phyloP scores from a whole-genome alignment of 2,797 vertebrate species.

The Hippopotamyrus pictus region DNA sequence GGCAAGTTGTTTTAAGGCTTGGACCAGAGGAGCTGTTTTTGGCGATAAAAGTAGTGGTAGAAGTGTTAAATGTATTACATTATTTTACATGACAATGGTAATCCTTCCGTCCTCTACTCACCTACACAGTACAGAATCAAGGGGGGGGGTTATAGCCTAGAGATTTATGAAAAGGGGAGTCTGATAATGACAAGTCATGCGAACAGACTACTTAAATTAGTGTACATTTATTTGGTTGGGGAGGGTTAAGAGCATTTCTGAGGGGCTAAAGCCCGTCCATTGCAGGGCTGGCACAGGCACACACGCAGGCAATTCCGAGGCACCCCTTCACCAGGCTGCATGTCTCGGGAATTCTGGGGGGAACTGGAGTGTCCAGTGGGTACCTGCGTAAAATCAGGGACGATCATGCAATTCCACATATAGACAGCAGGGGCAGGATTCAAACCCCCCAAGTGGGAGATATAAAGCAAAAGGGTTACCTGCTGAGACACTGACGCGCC shows the following conservation, averaged over 20 bases:
- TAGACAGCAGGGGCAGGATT: background rate
- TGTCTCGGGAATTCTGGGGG: background rate
- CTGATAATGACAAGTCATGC: background rate
- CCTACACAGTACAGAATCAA: background rate
- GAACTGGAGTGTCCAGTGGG: background rate
- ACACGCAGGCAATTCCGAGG: background rate
- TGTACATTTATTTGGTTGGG: background rate
- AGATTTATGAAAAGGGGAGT: background rate
- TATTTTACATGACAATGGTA: background rate
- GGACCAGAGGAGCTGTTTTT: background rate
- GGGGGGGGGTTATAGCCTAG: background rate
- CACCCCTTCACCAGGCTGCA: background rate
- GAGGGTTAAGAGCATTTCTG: background rate
- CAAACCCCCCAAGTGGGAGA: background rate
- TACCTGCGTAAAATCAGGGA: background rate
- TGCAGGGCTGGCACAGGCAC: background rate
- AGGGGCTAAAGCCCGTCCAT: background rate
- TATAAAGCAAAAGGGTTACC: background rate
- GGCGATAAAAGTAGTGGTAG: background rate
- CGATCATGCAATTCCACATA: background rate
- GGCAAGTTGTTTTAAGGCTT: background rate
- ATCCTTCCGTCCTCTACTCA: background rate
- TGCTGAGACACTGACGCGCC: background rate
- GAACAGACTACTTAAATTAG: background rate
- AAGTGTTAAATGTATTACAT: background rate